These are phyloP conservation scores for Sebastes hubbsi DNA, from an alignment of 2,797 vertebrate genomes.

Conservation along the genomic window DNA sequence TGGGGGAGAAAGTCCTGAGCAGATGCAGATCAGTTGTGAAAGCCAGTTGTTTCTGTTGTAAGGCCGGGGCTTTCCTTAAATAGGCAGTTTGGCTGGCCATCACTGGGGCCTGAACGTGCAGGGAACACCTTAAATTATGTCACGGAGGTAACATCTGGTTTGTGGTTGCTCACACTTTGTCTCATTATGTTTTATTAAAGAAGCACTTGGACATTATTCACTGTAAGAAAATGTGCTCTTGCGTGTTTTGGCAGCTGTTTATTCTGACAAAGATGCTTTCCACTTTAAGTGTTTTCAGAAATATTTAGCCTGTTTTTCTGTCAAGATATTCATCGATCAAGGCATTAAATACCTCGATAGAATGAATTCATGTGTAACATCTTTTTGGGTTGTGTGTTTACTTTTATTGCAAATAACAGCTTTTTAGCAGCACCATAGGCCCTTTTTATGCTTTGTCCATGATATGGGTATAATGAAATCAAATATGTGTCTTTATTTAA, in stretches of 20 bases:
- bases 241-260: neutral
- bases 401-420: neutral
- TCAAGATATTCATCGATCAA: neutral
- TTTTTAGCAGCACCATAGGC: neutral
- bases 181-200: neutral
- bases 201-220: neutral
- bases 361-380: neutral
- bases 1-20: slow-evolving; percentile 49
- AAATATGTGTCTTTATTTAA: neutral
- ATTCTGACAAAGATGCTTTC: neutral
- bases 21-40: slow-evolving; percentile 55
- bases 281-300: neutral
- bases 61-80: slow-evolving; percentile 70
- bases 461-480: neutral
- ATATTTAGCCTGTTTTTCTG: neutral
- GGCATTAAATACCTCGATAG: neutral
- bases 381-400: neutral
- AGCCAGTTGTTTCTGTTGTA: slow-evolving; percentile 29
- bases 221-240: neutral
- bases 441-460: neutral
- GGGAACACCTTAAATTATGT: slow-evolving; percentile 46
- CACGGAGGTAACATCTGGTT: slow-evolving; percentile 32
- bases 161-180: neutral
- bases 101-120: slow-evolving; percentile 4
- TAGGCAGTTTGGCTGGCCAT: slow-evolving; percentile 58